phyloP scores from a whole-genome alignment of 2,888 invertebrate genomes.

The Dasypolia templi region DNA sequence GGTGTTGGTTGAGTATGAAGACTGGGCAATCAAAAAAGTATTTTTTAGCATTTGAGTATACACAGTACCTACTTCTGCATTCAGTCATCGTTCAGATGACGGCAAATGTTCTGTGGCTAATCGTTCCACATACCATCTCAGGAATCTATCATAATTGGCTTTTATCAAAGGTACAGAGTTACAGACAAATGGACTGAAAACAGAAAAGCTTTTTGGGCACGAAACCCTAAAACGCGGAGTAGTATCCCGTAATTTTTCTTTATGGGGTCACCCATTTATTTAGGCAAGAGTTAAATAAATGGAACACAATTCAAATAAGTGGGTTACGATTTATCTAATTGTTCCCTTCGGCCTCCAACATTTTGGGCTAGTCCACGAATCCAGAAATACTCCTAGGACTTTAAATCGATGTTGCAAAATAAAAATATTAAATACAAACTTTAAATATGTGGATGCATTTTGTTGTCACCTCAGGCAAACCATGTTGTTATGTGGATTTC shows the following conservation, averaged over 20 bases:
- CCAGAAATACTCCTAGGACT: neutral
- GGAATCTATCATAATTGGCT: neutral
- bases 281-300: slow-evolving; percentile 56
- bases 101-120: neutral
- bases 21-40: neutral
- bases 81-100: neutral
- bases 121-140: neutral
- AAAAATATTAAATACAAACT: slow-evolving; percentile 9
- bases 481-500: neutral
- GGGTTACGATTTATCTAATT: slow-evolving; percentile 49
- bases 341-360: slow-evolving; percentile 36
- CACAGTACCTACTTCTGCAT: neutral
- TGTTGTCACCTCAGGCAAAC: neutral
- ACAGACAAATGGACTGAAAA: slow-evolving; percentile 29
- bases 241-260: slow-evolving; percentile 45
- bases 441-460: slow-evolving; percentile 6
- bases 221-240: slow-evolving; percentile 15
- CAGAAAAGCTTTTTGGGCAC: slow-evolving; percentile 33
- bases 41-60: neutral
- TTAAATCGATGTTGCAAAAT: slow-evolving; percentile 34
- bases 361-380: neutral
- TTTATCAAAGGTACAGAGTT: neutral
- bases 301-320: slow-evolving; percentile 49
- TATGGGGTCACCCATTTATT: slow-evolving; percentile 53
- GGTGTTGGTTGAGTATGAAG: neutral